Conservation (phyloP, 2,888 invertebrate genomes). For the Podabrus alpinus region DNA sequence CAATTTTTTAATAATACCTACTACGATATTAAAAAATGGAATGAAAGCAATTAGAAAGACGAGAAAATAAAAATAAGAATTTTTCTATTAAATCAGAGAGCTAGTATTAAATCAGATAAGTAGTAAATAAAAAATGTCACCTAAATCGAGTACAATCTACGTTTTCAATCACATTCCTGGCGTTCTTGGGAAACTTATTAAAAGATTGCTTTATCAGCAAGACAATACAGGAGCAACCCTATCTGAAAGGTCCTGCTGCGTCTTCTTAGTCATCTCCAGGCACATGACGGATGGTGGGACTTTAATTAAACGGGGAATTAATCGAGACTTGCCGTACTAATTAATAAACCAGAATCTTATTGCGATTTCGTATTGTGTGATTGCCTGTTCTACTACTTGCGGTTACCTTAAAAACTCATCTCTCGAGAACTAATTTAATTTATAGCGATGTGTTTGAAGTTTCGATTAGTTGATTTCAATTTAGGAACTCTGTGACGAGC, state of each 20-base stretch:
- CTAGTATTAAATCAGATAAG: background rate
- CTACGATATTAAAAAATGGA: background rate
- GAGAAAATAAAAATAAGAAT: background rate
- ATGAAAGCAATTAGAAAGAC: background rate
- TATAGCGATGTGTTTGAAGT: constrained; percentile 4
- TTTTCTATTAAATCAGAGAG: background rate
- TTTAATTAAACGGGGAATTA: constrained; percentile 52
- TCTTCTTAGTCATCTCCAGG: constrained; percentile 38
- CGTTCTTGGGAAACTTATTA: constrained; percentile 48
- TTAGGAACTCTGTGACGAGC: background rate
- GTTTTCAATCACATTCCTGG: constrained; percentile 46
- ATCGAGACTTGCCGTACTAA: constrained; percentile 48
- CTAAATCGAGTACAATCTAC: constrained; percentile 28
- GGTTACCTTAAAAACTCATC: constrained; percentile 23
- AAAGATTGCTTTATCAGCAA: constrained; percentile 53
- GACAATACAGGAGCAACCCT: constrained; percentile 46
- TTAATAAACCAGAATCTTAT: constrained; percentile 50
- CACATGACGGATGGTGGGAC: constrained; percentile 48
- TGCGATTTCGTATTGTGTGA: constrained; percentile 29
- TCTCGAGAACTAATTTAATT: constrained; percentile 24
- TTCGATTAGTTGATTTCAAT: background rate
- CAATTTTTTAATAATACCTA: no score
- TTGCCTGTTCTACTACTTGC: constrained; percentile 24
- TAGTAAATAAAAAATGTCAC: constrained; percentile 43
- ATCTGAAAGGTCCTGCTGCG: constrained; percentile 29